Evolutionary conservation across 92 coral and sea anemone genomes (phyloP).

Genomic region (Epizoanthus illoricatus): DNA sequence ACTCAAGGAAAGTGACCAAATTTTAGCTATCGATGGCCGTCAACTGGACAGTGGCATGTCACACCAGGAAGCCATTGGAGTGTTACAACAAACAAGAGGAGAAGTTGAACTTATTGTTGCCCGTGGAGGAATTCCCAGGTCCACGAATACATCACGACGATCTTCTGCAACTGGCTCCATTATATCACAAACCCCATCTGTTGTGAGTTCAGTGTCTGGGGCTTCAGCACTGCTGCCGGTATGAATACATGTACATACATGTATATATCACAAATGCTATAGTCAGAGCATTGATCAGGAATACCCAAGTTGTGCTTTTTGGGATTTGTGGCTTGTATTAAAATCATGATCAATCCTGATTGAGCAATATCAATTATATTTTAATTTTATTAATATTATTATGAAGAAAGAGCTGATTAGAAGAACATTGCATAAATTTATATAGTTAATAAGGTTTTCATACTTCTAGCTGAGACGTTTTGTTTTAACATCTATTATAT

Average conservation of each 20-base stretch:
- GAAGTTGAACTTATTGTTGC: conserved; percentile 94
- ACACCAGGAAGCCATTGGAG: conserved; percentile 96
- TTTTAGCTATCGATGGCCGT: conserved; percentile 90
- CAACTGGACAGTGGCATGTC: conserved; percentile 89
- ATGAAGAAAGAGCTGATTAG: no score
- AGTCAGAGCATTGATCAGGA: no score
- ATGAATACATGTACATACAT: conserved; percentile 35
- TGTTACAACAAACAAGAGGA: conserved; percentile 89
- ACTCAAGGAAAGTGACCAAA: conserved; percentile 95
- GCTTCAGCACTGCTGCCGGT: conserved; percentile 79
- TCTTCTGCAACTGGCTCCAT: conserved; percentile 90
- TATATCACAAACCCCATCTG: conserved; percentile 91
- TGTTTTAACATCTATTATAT: no score
- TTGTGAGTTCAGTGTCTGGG: conserved; percentile 80
- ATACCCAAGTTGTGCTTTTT: not conserved
- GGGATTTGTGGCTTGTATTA: not conserved
- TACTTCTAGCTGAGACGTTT: no score
- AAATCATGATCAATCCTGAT: not conserved
- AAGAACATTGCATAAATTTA: no score
- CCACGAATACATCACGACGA: conserved; percentile 78
- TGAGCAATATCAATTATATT: not conserved
- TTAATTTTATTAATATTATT: no score
- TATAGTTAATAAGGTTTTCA: no score
- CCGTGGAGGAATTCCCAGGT: conserved; percentile 87
- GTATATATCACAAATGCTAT: no score